Evolutionary conservation across 2,888 invertebrate genomes (phyloP).

Genomic region (Melanchra persicariae): DNA sequence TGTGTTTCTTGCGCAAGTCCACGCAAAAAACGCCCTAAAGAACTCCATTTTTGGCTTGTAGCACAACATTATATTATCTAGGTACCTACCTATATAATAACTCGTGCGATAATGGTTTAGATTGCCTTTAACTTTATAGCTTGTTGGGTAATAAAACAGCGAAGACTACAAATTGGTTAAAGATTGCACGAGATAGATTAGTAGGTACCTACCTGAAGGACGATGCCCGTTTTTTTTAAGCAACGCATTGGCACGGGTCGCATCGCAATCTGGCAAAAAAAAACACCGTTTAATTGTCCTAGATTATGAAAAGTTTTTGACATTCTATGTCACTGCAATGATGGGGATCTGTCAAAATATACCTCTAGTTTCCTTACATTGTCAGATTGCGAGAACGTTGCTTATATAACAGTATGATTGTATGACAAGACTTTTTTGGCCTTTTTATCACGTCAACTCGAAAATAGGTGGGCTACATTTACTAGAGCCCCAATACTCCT

Average conservation of each 20-base stretch:
- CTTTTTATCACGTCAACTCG: not conserved
- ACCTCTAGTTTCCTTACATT: too few relatives aligned
- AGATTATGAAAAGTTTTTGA: not conserved
- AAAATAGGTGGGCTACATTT: not conserved
- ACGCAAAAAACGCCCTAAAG: constrained; percentile 32
- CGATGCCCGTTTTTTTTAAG: not conserved
- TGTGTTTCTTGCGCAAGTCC: constrained; percentile 22
- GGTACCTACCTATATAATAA: constrained; percentile 10
- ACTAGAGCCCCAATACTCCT: not conserved
- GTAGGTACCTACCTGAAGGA: not conserved
- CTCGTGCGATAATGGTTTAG: constrained; percentile 18
- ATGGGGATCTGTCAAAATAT: too few relatives aligned
- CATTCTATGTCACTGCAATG: not conserved
- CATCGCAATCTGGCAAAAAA: not conserved
- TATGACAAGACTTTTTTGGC: too few relatives aligned
- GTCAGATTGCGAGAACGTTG: too few relatives aligned
- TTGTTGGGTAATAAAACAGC: constrained; percentile 31
- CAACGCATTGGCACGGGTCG: not conserved
- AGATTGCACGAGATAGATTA: constrained; percentile 8
- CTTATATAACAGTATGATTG: too few relatives aligned
- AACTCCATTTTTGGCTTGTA: constrained; percentile 14
- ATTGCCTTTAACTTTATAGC: constrained; percentile 29
- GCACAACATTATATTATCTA: too few relatives aligned
- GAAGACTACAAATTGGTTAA: constrained; percentile 26
- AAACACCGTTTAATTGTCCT: not conserved